Evolutionary conservation across 2,797 vertebrate species (phyloP), one percentile per base, ranked within the genome.

Genomic region (Anableps anableps): DNA sequence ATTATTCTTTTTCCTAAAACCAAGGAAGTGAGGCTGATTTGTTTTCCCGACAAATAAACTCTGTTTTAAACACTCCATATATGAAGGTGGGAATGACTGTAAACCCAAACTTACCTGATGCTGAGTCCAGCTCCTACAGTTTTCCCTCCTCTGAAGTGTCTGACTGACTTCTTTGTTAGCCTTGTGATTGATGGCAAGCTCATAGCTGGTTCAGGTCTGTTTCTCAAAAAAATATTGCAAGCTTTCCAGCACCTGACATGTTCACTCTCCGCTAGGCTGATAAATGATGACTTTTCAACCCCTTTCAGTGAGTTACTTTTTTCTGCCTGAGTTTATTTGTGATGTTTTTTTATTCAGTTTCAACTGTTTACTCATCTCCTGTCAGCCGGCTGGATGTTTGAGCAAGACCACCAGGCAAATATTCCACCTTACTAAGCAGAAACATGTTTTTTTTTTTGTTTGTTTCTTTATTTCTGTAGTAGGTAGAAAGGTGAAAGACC

Each of bases 211-310:
- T 29, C 36, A 31, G 19, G 51, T 60, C 4, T 34, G 64, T 72
- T 70, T 10, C 21, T 58, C 66, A 26, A 66, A 47, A 53, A 45
- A 47, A 58, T 51, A 47, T 43, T 53, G 38, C 14, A 51, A 68
- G 34, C 41, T 7, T 29, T 72, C 9, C 19, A 77, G 31, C 29
- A 71, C 26, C 58, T 76, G 41, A 72, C 29, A 19, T n/a, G 11
- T 29, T 66, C 43, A 70, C 74, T 64, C 36, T 72, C 38, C 6
- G 4, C 45, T 43, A 7, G 78, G 23, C 45, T n/a, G 41, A 43
- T 48, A 77, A 51, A 75, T 62, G 36, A 71, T 60, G 13, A 70
- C 43, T 60, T 80, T 50, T 31, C 36, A 34, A 31, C 43, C 19
- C 2, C 29, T 76, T 75, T 77, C 21, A 76, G 58, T 2, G 17